A percentile compares a stretch with the other conserved stretches of the same genome.
Evolutionary conservation across 2,797 vertebrate species (phyloP).

Genomic region (Chelmon rostratus): DNA sequence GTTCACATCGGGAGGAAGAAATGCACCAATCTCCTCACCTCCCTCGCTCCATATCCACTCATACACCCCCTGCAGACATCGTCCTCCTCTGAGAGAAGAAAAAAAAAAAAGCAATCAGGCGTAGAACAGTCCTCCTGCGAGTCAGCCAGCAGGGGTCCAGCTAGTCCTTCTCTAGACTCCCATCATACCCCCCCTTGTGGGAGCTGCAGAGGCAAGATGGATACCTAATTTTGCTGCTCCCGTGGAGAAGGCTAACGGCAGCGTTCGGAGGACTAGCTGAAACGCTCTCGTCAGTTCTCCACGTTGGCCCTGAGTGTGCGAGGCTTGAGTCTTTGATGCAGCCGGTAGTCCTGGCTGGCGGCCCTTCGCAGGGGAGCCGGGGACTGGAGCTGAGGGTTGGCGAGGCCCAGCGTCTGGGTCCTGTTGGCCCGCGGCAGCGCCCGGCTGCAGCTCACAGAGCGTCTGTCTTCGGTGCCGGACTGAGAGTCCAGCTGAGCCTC

Average conservation of each 20-base stretch:
- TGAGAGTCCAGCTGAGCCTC: slow-evolving; percentile 89
- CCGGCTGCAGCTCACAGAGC: slow-evolving; percentile 83
- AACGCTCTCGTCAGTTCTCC: slow-evolving; percentile 78
- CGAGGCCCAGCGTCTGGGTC: slow-evolving; percentile 47
- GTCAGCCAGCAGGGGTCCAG: slow-evolving; percentile 52
- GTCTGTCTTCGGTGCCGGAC: slow-evolving; percentile 80
- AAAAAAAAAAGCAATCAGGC: slow-evolving; percentile 68
- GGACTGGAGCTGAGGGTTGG: slow-evolving; percentile 59
- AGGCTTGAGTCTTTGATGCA: slow-evolving; percentile 71
- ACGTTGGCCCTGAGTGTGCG: slow-evolving; percentile 75
- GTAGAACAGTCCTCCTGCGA: slow-evolving; percentile 41
- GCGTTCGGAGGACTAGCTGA: slow-evolving; percentile 27
- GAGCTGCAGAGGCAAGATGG: slow-evolving; percentile 26
- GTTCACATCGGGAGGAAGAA: slow-evolving; percentile 30
- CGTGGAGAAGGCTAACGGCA: slow-evolving; percentile 49
- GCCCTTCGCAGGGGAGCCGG: slow-evolving; percentile 48
- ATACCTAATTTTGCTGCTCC: slow-evolving; percentile 38
- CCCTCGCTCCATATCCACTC: slow-evolving; percentile 24
- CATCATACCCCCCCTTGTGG: neutral
- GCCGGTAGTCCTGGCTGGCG: slow-evolving; percentile 75
- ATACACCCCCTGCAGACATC: slow-evolving; percentile 19
- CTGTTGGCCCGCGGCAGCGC: slow-evolving; percentile 52
- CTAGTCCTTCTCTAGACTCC: slow-evolving; percentile 42
- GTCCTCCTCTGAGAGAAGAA: slow-evolving; percentile 14
- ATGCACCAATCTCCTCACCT: slow-evolving; percentile 24